These are phyloP conservation scores for Mimumesa dahlbomi DNA, from an alignment of 2,888 invertebrate species.

Conservation along the genomic window DNA sequence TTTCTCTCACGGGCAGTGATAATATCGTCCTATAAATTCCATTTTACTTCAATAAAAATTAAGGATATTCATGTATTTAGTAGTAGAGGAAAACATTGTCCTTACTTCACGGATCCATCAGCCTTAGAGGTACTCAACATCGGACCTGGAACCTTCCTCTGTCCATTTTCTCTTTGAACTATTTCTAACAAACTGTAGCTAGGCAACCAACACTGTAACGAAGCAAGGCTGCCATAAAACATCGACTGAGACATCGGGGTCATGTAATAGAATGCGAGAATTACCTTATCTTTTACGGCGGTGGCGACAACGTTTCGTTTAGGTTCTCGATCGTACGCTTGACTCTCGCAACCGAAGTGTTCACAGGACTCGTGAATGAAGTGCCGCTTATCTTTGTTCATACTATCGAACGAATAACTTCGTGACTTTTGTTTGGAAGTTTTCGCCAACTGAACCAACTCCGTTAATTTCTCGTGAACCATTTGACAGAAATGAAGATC, in stretches of 20 bases:
- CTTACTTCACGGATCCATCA: constrained; percentile 69
- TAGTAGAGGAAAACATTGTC: neutral
- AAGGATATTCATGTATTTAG: neutral
- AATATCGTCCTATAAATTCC: constrained; percentile 70
- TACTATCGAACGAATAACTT: constrained; percentile 93
- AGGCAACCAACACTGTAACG: constrained; percentile 91
- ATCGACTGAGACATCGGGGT: neutral
- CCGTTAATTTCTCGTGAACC: constrained; percentile 91
- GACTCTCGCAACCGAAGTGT: constrained; percentile 96
- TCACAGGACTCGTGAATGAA: constrained; percentile 97
- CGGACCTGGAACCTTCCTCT: constrained; percentile 90
- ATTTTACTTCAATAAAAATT: neutral
- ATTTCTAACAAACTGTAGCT: constrained; percentile 92
- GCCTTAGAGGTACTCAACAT: constrained; percentile 79
- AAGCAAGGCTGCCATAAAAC: constrained; percentile 24
- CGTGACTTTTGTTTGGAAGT: constrained; percentile 91
- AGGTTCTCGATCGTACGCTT: constrained; percentile 97
- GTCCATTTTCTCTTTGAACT: constrained; percentile 89
- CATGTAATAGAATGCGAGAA: neutral
- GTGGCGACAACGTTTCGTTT: constrained; percentile 97
- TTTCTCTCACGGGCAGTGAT: constrained; percentile 71
- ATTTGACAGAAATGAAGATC: constrained; percentile 90
- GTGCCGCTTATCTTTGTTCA: constrained; percentile 95
- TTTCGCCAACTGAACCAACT: constrained; percentile 93
- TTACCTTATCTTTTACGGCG: constrained; percentile 89